Evolutionary conservation across 2,797 vertebrate species (phyloP).

Genomic region (Lophotriccus pileatus): DNA sequence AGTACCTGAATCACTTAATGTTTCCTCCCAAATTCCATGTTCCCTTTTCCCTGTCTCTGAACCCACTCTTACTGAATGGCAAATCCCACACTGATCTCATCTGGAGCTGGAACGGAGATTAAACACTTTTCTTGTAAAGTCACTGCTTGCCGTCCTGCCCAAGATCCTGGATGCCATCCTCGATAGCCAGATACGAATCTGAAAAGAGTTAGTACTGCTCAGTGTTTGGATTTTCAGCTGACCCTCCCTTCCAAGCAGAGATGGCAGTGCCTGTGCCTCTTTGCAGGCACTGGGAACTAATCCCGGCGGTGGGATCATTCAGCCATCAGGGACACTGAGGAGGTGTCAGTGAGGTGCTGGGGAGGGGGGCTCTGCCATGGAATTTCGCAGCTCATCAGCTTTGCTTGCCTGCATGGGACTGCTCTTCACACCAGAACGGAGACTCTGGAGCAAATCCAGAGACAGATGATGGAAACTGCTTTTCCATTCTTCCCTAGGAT

Average conservation of each 20-base stretch:
- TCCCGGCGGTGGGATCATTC: accelerated
- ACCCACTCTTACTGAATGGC: neutral
- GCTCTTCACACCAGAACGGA: neutral
- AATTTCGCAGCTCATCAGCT: neutral
- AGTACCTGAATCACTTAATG: neutral
- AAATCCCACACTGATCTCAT: neutral
- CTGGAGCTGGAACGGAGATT: neutral
- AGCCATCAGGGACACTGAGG: accelerated
- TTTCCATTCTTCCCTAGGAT: neutral
- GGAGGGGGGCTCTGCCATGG: accelerated
- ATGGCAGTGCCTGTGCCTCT: neutral
- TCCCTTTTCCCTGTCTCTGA: neutral
- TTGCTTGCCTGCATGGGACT: neutral
- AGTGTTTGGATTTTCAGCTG: neutral
- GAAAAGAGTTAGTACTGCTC: neutral
- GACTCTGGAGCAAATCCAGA: neutral
- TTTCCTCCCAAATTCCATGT: neutral
- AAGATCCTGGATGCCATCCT: neutral
- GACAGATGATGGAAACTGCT: neutral
- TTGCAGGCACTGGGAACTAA: accelerated
- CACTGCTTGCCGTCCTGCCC: neutral
- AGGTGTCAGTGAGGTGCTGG: neutral
- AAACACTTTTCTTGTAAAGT: neutral
- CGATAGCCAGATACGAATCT: neutral
- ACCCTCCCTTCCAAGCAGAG: neutral